phyloP scores from a whole-genome alignment of 2,113 vertebrate genomes.

The Bothrops jararaca region DNA sequence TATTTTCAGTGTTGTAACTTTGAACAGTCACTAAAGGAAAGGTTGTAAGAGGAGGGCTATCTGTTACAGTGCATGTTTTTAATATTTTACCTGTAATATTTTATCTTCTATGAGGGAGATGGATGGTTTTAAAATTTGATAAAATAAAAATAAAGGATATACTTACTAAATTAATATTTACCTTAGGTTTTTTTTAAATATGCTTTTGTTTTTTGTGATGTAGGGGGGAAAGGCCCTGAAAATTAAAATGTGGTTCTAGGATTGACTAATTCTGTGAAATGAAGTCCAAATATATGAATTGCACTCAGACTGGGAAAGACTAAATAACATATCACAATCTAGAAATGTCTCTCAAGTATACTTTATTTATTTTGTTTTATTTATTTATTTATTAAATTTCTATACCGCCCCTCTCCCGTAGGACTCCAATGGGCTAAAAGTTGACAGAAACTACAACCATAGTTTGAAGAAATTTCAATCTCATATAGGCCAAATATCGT shows the following conservation, averaged over 20 bases:
- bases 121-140: not conserved
- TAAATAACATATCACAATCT: not conserved
- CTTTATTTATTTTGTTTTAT: no score
- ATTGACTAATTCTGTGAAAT: not conserved
- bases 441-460: no score
- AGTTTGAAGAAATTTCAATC: not conserved
- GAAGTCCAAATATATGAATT: not conserved
- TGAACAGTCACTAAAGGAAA: not conserved
- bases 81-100: not conserved
- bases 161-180: not conserved
- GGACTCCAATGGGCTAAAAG: no score
- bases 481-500: not conserved
- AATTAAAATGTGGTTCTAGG: not conserved
- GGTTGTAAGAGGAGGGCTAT: not conserved
- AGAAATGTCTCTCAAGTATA: not conserved
- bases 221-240: not conserved
- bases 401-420: no score
- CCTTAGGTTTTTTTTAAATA: not conserved
- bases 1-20: not conserved
- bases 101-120: not conserved
- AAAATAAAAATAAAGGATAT: not conserved
- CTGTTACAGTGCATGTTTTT: not conserved
- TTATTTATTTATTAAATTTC: no score
- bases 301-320: not conserved
- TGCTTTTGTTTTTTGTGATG: not conserved